Base-by-base conservation (phyloP, 1,140 invertebrate species). In the Diorhabda sublineata region DNA sequence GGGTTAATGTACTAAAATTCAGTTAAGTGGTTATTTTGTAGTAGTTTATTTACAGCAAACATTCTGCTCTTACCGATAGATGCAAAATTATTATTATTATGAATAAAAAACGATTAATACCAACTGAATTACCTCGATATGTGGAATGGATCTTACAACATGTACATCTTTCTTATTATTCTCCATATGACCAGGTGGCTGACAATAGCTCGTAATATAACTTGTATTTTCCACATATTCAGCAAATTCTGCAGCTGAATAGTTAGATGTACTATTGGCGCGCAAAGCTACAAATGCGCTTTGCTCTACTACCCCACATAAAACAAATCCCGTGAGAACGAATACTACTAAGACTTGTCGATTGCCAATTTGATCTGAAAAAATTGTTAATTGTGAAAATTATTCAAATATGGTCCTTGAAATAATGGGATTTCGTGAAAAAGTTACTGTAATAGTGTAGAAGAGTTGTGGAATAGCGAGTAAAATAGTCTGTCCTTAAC, bases 231-330 rank as follows among this genome's bases (percentile, higher is more conserved):
- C 79, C 0, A 82, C 81, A 75, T 82, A 82, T 71, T 82, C 79
- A 61, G 81, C 81, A 67, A 82, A 82, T 75, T 82, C 81, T 11
- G 70, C 79, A 2, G 77, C 76, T 9, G 81, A 80, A 69, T 80
- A 78, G 58, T 70, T 72, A 0, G 79, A 76, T 9, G 78, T 80
- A 64, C 74, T 78, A 74, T 85, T 85, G 3, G 84, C 84, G 3
- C 85, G 77, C 42, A 86, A 74, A 65, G 85, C 84, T 3, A 86
- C 85, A 3, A 84, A 86, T 2, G 84, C 85, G 61, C 84, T 85
- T 58, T 85, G 83, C 71, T 86, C 85, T 0, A 86, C 84, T 3
- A 85, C 81, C 6, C 85, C 85, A 57, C 83, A 84, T n/a, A 86
- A 76, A 9, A 85, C 84, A 70, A 85, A 86, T 3, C 84, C 85